A percentile compares a stretch with the other conserved stretches of the same genome.
Evolutionary conservation across 2,797 vertebrate genomes (phyloP).

Genomic region (Phataginus tricuspis): DNA sequence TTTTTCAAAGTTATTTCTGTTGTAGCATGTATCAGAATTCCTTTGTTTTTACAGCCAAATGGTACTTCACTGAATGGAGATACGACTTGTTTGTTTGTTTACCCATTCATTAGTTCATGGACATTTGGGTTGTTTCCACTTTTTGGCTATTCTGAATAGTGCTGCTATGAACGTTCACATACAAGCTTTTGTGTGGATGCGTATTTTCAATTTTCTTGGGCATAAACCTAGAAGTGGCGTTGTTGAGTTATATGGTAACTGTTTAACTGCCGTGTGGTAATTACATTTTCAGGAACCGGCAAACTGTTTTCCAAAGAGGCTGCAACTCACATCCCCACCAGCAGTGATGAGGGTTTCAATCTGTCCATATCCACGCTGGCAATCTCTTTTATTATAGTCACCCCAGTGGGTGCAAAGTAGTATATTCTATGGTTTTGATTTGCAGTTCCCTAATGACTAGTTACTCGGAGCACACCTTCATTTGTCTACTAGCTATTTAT

Average conservation of each 20-base stretch:
- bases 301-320: conserved; percentile 23
- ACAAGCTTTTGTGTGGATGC: background rate
- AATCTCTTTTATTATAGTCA: background rate
- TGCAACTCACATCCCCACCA: background rate
- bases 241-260: background rate
- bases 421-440: background rate
- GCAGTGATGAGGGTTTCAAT: background rate
- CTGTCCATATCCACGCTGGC: background rate
- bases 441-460: conserved; percentile 15
- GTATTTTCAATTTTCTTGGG: background rate
- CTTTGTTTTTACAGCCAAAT: conserved; percentile 26
- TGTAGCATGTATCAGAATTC: background rate
- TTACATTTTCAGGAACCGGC: background rate
- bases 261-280: background rate
- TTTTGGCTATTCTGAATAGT: conserved; percentile 4
- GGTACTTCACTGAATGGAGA: background rate
- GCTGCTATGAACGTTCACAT: background rate
- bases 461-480: background rate
- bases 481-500: background rate
- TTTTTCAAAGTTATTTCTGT: background rate
- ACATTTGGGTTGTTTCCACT: background rate
- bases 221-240: background rate
- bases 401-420: background rate
- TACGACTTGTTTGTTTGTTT: background rate
- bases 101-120: background rate